These are phyloP conservation scores for Leptestheria dahalacensis DNA, from an alignment of 1,140 invertebrate species.

Conservation along the genomic window DNA sequence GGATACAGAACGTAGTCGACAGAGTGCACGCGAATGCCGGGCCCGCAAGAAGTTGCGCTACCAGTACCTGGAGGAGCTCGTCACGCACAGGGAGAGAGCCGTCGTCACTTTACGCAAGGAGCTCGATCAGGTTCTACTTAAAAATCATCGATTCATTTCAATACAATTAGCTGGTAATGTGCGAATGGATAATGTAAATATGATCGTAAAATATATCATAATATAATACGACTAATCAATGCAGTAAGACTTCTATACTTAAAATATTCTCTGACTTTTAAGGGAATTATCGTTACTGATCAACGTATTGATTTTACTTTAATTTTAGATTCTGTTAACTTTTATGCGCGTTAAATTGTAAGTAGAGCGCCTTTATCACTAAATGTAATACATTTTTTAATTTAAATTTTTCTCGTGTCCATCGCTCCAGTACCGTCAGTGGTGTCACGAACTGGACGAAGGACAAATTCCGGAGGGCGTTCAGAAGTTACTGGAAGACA, in stretches of 20 bases:
- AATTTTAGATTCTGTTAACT: too few species aligned
- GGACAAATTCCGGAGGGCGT: conserved; percentile 59
- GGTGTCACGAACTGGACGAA: conserved; percentile 61
- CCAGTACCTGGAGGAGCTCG: conserved; percentile 92
- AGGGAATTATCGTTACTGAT: too few species aligned
- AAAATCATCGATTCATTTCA: not conserved
- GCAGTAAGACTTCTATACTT: too few species aligned
- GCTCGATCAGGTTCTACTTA: conserved; percentile 60
- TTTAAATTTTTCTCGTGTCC: too few species aligned
- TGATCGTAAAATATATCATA: too few species aligned
- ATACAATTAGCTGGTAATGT: not conserved
- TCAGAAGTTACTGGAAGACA: conserved; percentile 53
- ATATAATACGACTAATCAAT: too few species aligned
- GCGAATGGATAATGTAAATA: too few species aligned
- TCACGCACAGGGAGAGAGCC: conserved; percentile 83
- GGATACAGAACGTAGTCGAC: conserved; percentile 73
- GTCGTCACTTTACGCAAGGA: conserved; percentile 76
- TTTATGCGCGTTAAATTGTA: too few species aligned
- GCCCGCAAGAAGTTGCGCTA: conserved; percentile 92
- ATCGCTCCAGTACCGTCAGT: conserved; percentile 62
- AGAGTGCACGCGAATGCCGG: conserved; percentile 91
- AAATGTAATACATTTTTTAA: not conserved
- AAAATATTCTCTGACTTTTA: too few species aligned
- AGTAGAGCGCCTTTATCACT: too few species aligned
- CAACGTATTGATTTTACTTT: too few species aligned